phyloP scores from a whole-genome alignment of 2,888 invertebrate genomes.

The Sphaerophoria rueppellii region DNA sequence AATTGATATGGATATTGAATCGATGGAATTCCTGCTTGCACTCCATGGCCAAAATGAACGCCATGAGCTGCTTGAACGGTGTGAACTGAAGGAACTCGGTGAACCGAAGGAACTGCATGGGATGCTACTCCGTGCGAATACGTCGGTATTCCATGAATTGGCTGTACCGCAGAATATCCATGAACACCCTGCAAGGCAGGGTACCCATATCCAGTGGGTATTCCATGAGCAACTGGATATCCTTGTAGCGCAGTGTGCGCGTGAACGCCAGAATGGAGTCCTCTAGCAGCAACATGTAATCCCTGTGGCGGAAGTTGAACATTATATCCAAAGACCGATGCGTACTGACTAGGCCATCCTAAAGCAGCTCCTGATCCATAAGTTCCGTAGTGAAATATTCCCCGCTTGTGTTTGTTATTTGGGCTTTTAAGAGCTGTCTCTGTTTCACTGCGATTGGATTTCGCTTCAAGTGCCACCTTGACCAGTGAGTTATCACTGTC shows the following conservation, averaged over 20 bases:
- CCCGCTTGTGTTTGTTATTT: slow-evolving; percentile 62
- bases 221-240: slow-evolving; percentile 36
- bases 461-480: slow-evolving; percentile 10
- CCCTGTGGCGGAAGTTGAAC: slow-evolving; percentile 77
- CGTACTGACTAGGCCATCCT: slow-evolving; percentile 79
- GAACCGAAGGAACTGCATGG: slow-evolving; percentile 45
- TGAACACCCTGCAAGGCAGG: slow-evolving; percentile 58
- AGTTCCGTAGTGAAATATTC: slow-evolving; percentile 61
- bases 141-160: slow-evolving; percentile 21
- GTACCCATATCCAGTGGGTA: slow-evolving; percentile 60
- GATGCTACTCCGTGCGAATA: slow-evolving; percentile 20
- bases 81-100: slow-evolving; percentile 61
- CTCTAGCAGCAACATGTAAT: slow-evolving; percentile 42
- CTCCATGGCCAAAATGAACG: slow-evolving; percentile 17
- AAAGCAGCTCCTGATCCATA: slow-evolving; percentile 51
- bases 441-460: slow-evolving; percentile 17
- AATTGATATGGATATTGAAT: slow-evolving; percentile 51
- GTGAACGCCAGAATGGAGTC: slow-evolving; percentile 40
- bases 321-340: slow-evolving; percentile 79
- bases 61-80: slow-evolving; percentile 70
- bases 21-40: slow-evolving; percentile 59
- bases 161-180: slow-evolving; percentile 52
- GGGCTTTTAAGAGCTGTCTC: slow-evolving; percentile 31
- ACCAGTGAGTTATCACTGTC: slow-evolving; percentile 25
- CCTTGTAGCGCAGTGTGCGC: slow-evolving; percentile 37